These are phyloP conservation scores for Zeus faber DNA, from an alignment of 2,113 vertebrate genomes.

Conservation along the genomic window DNA sequence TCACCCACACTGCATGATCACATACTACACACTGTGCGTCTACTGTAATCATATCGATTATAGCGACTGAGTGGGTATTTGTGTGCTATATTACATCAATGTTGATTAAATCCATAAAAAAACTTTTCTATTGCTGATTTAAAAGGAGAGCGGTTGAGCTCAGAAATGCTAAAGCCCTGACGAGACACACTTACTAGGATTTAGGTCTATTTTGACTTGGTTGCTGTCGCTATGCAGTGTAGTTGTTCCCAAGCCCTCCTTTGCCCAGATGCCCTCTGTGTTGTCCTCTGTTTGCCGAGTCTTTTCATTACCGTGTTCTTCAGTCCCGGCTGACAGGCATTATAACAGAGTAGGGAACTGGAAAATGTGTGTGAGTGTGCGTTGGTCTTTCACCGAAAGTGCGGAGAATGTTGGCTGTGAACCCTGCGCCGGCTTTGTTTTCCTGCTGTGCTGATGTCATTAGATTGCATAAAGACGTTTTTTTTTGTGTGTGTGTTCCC, in stretches of 20 bases:
- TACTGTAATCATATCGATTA: no score
- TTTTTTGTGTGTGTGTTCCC: constrained; percentile 49
- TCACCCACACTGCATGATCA: constrained; percentile 5
- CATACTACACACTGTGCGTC: no score
- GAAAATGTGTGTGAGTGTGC: constrained; percentile 28
- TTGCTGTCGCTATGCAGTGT: no score
- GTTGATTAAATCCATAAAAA: no score
- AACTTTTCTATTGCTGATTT: no score
- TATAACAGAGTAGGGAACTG: constrained; percentile 51
- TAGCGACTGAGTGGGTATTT: no score
- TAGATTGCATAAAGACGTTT: constrained; percentile 47
- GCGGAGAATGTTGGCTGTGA: constrained; percentile 55
- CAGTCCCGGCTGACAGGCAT: constrained; percentile 43
- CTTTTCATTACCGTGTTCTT: constrained; percentile 42
- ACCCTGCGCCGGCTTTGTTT: constrained; percentile 53
- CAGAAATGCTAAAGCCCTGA: no score
- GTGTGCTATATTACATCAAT: no score
- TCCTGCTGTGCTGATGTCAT: constrained; percentile 57
- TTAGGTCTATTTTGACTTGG: no score
- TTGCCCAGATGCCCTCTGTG: constrained; percentile 15
- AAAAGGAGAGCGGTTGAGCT: no score
- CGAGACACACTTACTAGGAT: no score
- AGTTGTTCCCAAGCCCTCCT: no score
- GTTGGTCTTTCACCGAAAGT: constrained; percentile 19
- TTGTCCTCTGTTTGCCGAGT: constrained; percentile 38